A percentile compares a stretch with the other conserved stretches of the same genome.
Conservation (phyloP, 2,113 vertebrate species). For the Apus apus region DNA sequence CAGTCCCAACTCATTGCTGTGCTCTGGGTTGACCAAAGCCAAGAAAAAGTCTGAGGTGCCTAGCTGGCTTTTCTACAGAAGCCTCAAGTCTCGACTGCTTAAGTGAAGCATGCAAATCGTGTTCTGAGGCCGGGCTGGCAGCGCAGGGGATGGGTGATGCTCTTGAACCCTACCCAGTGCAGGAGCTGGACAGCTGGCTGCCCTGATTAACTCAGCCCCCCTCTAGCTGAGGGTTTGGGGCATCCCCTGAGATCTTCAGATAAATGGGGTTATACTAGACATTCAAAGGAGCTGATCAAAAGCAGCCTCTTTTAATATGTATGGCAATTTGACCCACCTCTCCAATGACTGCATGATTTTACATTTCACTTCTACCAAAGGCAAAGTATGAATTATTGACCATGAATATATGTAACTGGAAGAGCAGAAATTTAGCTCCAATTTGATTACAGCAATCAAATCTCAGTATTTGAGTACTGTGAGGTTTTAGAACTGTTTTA, state of each 20-base stretch:
- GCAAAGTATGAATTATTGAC: neutral
- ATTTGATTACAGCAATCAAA: neutral
- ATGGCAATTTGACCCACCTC: constrained; percentile 46
- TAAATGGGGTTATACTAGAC: constrained; percentile 26
- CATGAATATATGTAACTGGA: neutral
- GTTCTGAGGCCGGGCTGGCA: neutral
- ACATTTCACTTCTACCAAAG: neutral
- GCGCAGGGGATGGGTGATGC: neutral
- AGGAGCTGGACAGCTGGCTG: constrained; percentile 57
- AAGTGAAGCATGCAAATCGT: neutral
- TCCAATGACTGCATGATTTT: neutral
- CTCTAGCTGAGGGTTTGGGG: neutral
- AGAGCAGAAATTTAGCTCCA: neutral
- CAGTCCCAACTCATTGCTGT: neutral
- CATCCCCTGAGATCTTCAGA: constrained; percentile 37
- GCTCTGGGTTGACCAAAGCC: neutral
- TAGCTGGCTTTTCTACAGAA: neutral
- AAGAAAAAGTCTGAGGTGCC: neutral
- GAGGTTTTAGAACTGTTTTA: neutral
- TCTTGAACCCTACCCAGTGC: neutral
- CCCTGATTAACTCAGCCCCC: constrained; percentile 62
- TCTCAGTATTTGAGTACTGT: neutral
- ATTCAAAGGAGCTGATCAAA: constrained; percentile 35
- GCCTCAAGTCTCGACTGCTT: neutral
- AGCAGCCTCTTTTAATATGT: constrained; percentile 48